A percentile compares a stretch with the other conserved stretches of the same genome.
phyloP scores from a whole-genome alignment of 1,140 invertebrate species.

The Musca domestica region DNA sequence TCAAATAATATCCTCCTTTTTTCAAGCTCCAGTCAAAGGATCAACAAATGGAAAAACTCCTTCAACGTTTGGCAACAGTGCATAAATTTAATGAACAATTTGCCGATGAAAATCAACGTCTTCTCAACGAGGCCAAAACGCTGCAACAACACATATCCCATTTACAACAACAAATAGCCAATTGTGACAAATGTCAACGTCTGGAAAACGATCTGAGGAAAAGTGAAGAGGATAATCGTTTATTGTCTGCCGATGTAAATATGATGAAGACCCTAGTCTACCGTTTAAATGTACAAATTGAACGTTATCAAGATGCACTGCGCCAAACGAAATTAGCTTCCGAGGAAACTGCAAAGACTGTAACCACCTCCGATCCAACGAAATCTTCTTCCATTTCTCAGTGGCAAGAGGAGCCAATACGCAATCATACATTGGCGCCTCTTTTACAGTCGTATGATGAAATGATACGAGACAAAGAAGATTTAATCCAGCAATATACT shows the following conservation, averaged over 20 bases:
- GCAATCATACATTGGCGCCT: conserved; percentile 57
- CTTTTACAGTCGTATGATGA: conserved; percentile 69
- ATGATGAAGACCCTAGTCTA: conserved; percentile 69
- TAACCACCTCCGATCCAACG: not conserved
- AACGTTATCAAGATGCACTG: conserved; percentile 66
- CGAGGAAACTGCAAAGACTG: not conserved
- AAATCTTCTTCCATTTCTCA: conserved; percentile 14
- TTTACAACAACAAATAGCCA: conserved; percentile 32
- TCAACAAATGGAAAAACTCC: conserved; percentile 48
- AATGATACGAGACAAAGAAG: conserved; percentile 64
- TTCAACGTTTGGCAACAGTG: conserved; percentile 42
- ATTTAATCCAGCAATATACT: conserved; percentile 63
- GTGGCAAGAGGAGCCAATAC: conserved; percentile 28
- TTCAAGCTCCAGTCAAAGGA: conserved; percentile 49
- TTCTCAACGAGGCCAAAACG: conserved; percentile 32
- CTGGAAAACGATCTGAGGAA: conserved; percentile 45
- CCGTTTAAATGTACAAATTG: conserved; percentile 65
- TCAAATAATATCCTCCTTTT: not conserved
- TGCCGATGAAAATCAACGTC: conserved; percentile 43
- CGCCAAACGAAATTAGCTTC: conserved; percentile 29
- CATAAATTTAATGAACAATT: conserved; percentile 51
- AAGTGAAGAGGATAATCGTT: conserved; percentile 56
- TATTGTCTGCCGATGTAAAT: conserved; percentile 60
- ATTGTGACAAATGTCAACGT: conserved; percentile 51
- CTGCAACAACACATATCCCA: conserved; percentile 35